Evolutionary conservation across 2,113 vertebrate species (phyloP).

Genomic region (Leptobrachium leishanense): DNA sequence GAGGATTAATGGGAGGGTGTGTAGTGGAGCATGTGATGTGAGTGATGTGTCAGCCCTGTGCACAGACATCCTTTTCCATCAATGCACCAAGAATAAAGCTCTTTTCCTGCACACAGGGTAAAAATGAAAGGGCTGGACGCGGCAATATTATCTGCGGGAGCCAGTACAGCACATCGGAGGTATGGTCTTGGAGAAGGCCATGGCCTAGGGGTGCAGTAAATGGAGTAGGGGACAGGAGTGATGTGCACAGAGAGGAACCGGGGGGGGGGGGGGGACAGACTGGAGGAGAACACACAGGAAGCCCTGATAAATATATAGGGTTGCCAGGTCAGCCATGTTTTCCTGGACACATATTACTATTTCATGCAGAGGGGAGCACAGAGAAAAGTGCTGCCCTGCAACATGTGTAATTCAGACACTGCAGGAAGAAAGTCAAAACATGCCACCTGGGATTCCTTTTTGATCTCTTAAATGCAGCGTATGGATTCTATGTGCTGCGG

Average conservation of each 20-base stretch:
- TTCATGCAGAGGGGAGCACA: no score
- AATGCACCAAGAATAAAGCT: background rate
- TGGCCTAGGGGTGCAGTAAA: background rate
- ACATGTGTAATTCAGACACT: no score
- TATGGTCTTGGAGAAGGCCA: background rate
- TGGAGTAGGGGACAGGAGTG: background rate
- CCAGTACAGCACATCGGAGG: background rate
- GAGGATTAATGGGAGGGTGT: constrained; percentile 14
- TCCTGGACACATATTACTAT: no score
- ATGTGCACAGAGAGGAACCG: background rate
- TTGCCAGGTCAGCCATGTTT: no score
- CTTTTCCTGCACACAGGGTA: background rate
- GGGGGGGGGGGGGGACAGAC: no score
- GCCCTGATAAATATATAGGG: no score
- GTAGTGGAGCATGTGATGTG: constrained; percentile 21
- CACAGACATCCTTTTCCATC: background rate
- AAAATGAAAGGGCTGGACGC: background rate
- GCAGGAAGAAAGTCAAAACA: no score
- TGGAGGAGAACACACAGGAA: background rate
- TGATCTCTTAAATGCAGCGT: no score
- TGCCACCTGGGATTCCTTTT: no score
- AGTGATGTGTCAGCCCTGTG: constrained; percentile 1
- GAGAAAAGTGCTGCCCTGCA: no score
- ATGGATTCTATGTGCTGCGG: no score
- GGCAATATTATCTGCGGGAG: background rate